Base-by-base conservation (phyloP, 2,113 vertebrate genomes). In the Myotis brandtii region DNA sequence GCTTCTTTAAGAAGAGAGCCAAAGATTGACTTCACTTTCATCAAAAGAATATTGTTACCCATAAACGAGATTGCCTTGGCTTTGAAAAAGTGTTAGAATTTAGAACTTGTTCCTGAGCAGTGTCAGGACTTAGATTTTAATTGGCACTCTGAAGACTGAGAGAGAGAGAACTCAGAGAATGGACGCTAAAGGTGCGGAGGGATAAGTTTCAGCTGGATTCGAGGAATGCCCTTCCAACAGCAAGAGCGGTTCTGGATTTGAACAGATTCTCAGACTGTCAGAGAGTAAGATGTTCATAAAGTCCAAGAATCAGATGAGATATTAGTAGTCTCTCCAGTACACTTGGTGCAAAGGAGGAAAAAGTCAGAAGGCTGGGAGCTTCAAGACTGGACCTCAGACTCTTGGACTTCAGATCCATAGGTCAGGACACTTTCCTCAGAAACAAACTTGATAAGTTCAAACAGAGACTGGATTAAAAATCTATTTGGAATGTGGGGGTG, bases 1-100 rank as follows among this genome's bases (percentile, higher is more conserved):
- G n/a, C 9, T 95, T 91, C 94, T 95, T 95, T 97, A 96, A 96
- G 77, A 86, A 83, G 93, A 92, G 84, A 93, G 91, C 89, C 93
- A 97, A 96, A 93, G 82, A 82, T 93, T 86, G 93, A 93, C 95
- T 96, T 97, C 82, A 89, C 56, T 96, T 95, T 86, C 93, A 96
- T 96, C 91, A 88, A 95, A 97, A 96, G 95, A 93, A 82, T 96
- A 94, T 96, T 89, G 86, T 93, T 97, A 72, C 84, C 91, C 69
- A 86, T 79, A 90, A 94, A 87, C 66, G 94, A 93, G 90, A 92
- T 91, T 77, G 43, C 4, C 54, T 5, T 75, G 79, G 85, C 66
- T 93, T 52, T 93, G 83, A 94, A 81, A 91, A 43, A 76, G 56
- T 92, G 5, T 59, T 75, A 85, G 66, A 92, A 96, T 94, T 94